Evolutionary conservation across 1,140 invertebrate genomes (phyloP).

Genomic region (Plodia interpunctella): DNA sequence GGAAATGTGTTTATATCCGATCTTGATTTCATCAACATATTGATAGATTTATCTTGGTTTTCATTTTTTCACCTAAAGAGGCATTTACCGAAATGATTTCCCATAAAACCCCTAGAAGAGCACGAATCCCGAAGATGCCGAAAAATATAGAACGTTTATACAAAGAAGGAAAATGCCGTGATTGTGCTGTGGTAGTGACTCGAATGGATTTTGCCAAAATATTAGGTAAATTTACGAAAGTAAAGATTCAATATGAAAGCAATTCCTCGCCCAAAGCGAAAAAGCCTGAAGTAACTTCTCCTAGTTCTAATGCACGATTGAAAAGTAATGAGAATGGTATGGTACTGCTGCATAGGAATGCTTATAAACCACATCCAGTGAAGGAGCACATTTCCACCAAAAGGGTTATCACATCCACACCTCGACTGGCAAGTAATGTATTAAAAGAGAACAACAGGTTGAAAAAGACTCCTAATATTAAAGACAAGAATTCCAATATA

Average conservation of each 20-base stretch:
- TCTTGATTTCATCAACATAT: constrained; percentile 28
- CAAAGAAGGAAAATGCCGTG: constrained; percentile 68
- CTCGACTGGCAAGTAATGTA: constrained; percentile 35
- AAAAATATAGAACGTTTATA: constrained; percentile 60
- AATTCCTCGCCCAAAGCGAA: constrained; percentile 45
- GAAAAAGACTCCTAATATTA: constrained; percentile 38
- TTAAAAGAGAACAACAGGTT: constrained; percentile 64
- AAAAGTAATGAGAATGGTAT: constrained; percentile 73
- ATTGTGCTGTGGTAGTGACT: constrained; percentile 64
- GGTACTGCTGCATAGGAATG: constrained; percentile 56
- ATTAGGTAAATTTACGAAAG: constrained; percentile 68
- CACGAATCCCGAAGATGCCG: constrained; percentile 42
- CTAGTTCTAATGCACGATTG: constrained; percentile 46
- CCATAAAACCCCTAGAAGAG: constrained; percentile 48
- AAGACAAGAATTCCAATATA: constrained; percentile 41
- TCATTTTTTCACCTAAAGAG: constrained; percentile 9
- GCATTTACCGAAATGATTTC: constrained; percentile 43
- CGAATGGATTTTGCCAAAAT: constrained; percentile 73
- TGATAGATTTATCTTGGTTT: not conserved
- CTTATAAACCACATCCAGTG: constrained; percentile 50
- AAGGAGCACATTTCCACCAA: constrained; percentile 34
- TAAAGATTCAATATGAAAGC: constrained; percentile 69
- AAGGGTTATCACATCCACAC: constrained; percentile 26
- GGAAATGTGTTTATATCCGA: constrained; percentile 68
- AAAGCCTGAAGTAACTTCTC: constrained; percentile 28